Evolutionary conservation across 2,113 vertebrate species (phyloP).

Genomic region (Callocephalon fimbriatum): DNA sequence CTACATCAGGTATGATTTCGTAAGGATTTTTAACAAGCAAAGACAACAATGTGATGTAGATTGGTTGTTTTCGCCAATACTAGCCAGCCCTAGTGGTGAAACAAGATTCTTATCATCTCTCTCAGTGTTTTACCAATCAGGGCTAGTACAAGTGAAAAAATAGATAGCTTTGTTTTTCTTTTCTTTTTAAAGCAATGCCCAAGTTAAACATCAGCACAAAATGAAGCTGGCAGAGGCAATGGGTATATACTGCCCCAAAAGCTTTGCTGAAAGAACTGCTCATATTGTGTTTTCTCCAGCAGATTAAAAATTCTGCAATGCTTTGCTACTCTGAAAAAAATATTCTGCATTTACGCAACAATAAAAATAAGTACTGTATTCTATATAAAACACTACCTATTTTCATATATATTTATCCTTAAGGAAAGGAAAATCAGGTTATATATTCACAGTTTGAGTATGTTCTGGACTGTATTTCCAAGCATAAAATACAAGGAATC

Average conservation of each 20-base stretch:
- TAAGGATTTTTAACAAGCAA: constrained; percentile 32
- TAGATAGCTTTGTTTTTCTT: not conserved
- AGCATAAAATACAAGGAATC: constrained; percentile 51
- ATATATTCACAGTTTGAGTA: constrained; percentile 67
- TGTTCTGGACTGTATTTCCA: constrained; percentile 62
- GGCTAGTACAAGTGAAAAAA: constrained; percentile 13
- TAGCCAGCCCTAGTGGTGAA: constrained; percentile 12
- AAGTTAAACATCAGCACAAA: constrained; percentile 28
- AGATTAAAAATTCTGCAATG: constrained; percentile 55
- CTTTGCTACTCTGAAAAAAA: constrained; percentile 63
- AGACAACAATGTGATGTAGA: not conserved
- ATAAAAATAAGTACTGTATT: constrained; percentile 63
- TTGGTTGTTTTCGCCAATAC: constrained; percentile 32
- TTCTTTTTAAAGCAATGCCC: not conserved
- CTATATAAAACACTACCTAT: constrained; percentile 70
- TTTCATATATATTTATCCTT: constrained; percentile 55
- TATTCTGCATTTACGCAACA: constrained; percentile 62
- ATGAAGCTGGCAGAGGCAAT: not conserved
- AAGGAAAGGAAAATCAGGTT: constrained; percentile 62
- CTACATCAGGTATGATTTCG: not conserved
- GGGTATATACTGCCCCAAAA: not conserved
- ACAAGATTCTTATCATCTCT: not conserved
- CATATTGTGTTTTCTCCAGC: constrained; percentile 46
- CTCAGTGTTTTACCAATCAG: not conserved
- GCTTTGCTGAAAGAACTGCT: constrained; percentile 45